Conservation (phyloP, 2,113 vertebrate species). For the Amblyopsis rosae region DNA sequence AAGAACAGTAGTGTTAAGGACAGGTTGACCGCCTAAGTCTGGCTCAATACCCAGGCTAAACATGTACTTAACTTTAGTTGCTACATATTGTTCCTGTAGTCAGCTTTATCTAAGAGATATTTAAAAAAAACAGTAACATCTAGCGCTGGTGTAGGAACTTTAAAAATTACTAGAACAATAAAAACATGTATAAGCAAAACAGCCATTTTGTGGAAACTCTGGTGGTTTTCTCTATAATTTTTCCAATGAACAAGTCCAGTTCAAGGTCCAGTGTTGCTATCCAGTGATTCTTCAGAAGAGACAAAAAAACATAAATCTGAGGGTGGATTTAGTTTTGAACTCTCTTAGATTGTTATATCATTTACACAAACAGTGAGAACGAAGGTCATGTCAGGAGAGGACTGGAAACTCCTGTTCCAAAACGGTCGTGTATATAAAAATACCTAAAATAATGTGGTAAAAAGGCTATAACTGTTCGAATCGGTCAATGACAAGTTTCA, state of each 20-base stretch:
- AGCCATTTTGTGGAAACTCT: background rate
- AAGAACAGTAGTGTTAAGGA: background rate
- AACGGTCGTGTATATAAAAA: background rate
- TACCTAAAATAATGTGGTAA: no score
- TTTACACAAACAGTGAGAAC: background rate
- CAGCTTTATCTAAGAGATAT: background rate
- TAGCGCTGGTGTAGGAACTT: background rate
- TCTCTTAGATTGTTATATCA: background rate
- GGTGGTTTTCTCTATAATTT: background rate
- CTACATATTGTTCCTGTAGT: background rate
- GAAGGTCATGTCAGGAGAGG: slow-evolving; percentile 3
- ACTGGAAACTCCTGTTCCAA: background rate
- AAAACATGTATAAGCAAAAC: slow-evolving; percentile 14
- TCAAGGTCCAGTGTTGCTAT: slow-evolving; percentile 51
- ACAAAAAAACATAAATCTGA: background rate
- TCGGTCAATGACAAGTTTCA: no score
- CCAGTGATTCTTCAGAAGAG: slow-evolving; percentile 39
- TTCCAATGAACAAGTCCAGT: background rate
- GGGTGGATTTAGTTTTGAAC: slow-evolving; percentile 1
- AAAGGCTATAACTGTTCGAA: no score
- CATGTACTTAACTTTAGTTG: background rate
- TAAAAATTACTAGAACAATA: slow-evolving; percentile 6
- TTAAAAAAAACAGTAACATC: background rate
- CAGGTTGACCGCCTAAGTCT: background rate
- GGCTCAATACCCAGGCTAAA: background rate